These are phyloP conservation scores for Ophiothrix spiculata DNA, from an alignment of 35 echinoderm and acorn worm species.

Conservation along the genomic window DNA sequence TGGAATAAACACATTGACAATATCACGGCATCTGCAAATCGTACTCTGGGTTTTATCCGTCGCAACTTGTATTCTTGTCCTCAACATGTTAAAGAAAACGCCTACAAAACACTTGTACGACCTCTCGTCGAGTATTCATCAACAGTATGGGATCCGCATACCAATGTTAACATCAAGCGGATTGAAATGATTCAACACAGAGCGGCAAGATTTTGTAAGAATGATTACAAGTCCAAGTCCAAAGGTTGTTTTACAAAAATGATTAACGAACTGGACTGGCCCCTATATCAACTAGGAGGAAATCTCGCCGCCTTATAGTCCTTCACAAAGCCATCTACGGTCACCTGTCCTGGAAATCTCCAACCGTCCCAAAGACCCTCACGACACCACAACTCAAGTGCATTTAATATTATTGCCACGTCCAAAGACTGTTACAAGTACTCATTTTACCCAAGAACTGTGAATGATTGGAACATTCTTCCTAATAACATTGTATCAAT, in stretches of 20 bases:
- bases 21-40: not conserved
- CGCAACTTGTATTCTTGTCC: not conserved
- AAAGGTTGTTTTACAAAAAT: not conserved
- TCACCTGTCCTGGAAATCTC: no score
- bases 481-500: no score
- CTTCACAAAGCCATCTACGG: no score
- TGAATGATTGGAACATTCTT: no score
- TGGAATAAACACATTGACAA: conserved; percentile 13
- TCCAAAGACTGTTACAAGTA: no score
- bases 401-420: no score
- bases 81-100: not conserved
- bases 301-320: no score
- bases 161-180: not conserved
- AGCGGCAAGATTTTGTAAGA: not conserved
- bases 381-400: no score
- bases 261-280: not conserved
- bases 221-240: not conserved
- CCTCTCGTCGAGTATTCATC: not conserved
- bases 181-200: conserved; percentile 13
- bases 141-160: not conserved
- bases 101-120: not conserved
- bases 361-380: no score
- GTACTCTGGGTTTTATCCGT: not conserved
- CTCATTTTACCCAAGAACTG: no score
- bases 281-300: no score